Evolutionary conservation across 2,113 vertebrate genomes (phyloP).

Genomic region (Sander vitreus): DNA sequence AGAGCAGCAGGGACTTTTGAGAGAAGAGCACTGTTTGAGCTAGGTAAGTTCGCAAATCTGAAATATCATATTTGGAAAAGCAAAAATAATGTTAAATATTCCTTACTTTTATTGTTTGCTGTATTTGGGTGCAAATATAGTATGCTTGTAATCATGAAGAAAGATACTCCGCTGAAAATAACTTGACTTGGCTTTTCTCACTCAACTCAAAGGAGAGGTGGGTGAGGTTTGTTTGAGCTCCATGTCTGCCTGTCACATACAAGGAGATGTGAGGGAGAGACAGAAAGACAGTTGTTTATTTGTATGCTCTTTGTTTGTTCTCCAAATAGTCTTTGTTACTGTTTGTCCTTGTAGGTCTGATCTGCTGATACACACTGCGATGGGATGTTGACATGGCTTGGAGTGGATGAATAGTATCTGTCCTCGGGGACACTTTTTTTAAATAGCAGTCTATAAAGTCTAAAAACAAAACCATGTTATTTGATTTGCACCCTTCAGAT

Average conservation of each 20-base stretch:
- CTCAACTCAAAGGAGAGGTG: slow-evolving; percentile 32
- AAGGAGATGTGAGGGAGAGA: slow-evolving; percentile 7
- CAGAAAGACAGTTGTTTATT: slow-evolving; percentile 27
- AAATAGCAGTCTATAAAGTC: slow-evolving; percentile 13
- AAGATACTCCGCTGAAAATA: slow-evolving; percentile 45
- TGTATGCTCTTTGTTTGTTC: slow-evolving; percentile 39
- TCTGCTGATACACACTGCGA: slow-evolving; percentile 20
- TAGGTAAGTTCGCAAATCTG: not conserved
- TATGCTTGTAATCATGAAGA: slow-evolving; percentile 28
- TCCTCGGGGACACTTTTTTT: not conserved
- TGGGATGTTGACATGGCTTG: slow-evolving; percentile 13
- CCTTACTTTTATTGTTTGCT: not conserved
- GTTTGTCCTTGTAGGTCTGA: slow-evolving; percentile 38
- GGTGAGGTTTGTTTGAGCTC: slow-evolving; percentile 39
- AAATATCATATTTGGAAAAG: slow-evolving; percentile 19
- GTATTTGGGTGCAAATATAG: slow-evolving; percentile 21
- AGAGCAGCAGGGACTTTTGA: not conserved
- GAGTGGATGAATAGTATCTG: slow-evolving; percentile 19
- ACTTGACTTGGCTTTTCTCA: slow-evolving; percentile 25
- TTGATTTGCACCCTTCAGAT: not conserved
- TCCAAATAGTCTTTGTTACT: slow-evolving; percentile 29
- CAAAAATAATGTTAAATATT: slow-evolving; percentile 24
- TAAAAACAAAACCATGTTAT: slow-evolving; percentile 4
- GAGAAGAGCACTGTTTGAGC: not conserved
- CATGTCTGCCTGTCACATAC: slow-evolving; percentile 21